phyloP scores from a whole-genome alignment of 2,113 vertebrate genomes.

The Apodemus speciosus region DNA sequence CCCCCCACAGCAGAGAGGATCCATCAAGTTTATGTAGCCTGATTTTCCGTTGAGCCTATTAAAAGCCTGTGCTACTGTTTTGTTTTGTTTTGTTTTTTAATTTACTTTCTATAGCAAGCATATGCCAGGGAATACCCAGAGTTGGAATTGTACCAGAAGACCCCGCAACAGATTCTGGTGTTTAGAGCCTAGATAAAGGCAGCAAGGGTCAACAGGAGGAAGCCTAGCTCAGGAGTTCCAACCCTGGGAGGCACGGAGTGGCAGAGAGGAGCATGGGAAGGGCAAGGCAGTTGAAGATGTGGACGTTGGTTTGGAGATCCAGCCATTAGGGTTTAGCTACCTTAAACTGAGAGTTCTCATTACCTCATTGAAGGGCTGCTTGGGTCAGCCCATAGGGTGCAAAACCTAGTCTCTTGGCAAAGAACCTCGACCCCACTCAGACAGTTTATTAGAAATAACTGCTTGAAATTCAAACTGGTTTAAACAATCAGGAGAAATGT shows the following conservation, averaged over 20 bases:
- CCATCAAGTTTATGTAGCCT: background rate
- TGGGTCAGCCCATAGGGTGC: too few species aligned
- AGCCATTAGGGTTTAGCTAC: background rate
- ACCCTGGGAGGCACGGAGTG: background rate
- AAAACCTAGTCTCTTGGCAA: background rate
- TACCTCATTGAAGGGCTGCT: fast-evolving
- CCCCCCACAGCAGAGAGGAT: background rate
- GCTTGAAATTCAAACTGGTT: background rate
- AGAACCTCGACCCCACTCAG: background rate
- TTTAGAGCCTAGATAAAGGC: background rate
- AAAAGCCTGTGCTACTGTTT: background rate
- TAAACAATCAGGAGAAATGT: slow-evolving; percentile 2
- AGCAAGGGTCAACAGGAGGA: background rate
- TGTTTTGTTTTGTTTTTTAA: background rate
- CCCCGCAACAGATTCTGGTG: background rate
- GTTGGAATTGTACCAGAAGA: background rate
- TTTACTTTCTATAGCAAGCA: background rate
- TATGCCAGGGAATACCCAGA: background rate
- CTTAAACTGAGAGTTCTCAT: too few species aligned
- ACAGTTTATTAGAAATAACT: background rate
- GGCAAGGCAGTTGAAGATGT: background rate
- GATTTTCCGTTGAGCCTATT: background rate
- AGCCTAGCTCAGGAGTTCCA: background rate
- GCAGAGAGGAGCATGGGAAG: background rate
- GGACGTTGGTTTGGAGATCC: background rate